A percentile compares a stretch with the other conserved stretches of the same genome.
These are phyloP conservation scores for Pherbina coryleti DNA, from an alignment of 2,888 invertebrate species.

Conservation along the genomic window DNA sequence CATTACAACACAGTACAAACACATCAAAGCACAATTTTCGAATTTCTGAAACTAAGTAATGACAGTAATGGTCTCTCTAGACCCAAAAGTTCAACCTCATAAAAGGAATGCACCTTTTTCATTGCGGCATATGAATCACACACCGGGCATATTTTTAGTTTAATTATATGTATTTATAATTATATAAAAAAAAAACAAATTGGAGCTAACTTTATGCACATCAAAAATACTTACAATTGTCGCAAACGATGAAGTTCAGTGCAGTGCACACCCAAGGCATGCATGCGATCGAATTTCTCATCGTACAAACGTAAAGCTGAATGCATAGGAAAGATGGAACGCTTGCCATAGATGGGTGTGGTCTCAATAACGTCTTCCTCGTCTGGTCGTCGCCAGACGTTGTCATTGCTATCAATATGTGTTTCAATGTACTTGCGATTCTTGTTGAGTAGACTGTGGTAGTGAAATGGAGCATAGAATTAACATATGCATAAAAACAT, in stretches of 20 bases:
- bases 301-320: conserved; percentile 70
- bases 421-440: conserved; percentile 67
- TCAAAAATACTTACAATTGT: conserved; percentile 67
- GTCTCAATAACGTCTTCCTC: conserved; percentile 63
- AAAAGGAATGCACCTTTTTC: too few species aligned
- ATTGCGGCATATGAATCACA: too few species aligned
- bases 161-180: too few species aligned
- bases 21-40: too few species aligned
- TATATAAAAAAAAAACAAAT: too few species aligned
- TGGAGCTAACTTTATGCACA: background rate
- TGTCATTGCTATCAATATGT: conserved; percentile 59
- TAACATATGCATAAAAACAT: conserved; percentile 2
- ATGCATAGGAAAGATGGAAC: conserved; percentile 71
- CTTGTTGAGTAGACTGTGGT: conserved; percentile 67
- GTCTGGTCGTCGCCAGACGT: conserved; percentile 63
- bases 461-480: background rate
- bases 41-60: too few species aligned
- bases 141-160: too few species aligned
- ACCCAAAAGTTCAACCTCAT: too few species aligned
- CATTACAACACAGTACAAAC: too few species aligned
- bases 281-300: conserved; percentile 60
- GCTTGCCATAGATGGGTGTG: conserved; percentile 65
- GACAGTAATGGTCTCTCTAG: too few species aligned
- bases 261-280: conserved; percentile 68
- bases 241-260: conserved; percentile 69